Evolutionary conservation across 2,888 invertebrate genomes (phyloP), one percentile per base, ranked within the genome.

Genomic region (Sphecodes monilicornis): DNA sequence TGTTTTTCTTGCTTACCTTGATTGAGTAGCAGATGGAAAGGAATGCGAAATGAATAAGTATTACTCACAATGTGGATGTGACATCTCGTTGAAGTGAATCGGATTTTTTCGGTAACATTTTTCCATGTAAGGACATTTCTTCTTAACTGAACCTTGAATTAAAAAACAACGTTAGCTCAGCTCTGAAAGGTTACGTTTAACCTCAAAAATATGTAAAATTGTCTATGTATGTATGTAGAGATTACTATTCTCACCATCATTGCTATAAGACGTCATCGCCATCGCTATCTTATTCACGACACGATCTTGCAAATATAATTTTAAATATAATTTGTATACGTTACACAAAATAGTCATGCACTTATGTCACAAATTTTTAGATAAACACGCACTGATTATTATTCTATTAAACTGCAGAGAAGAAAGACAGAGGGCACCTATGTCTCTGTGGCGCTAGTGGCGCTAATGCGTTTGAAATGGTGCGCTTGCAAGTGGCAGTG

Each of bases 21-120:
- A 76, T 50, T 4, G 10, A 77, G 84, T 29, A 46, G 1, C 70
- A 64, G 22, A 29, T 29, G n/a, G 18, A 32, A 70, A n/a, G 71
- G 57, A 29, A 43, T 75, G 8, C 13, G 71, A 79, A 80, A 80
- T 57, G 73, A 80, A 75, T 8, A 50, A 18, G 73, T 50, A 32
- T 66, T 87, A 95, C 96, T 96, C 96, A 98, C 98, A 96, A 93
- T 98, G 97, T 13, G 97, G 96, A 95, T 98, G 98, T 54, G 96
- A 96, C 94, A 96, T 98, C 94, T 98, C 97, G 84, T 96, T 96
- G 85, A 98, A 97, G 95, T 99, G 99, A 80, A 97, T 96, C 0
- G 98, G 98, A 95, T 98, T 98, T 91, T 97, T 96, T 76, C 98
- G 96, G 92, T 97, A 98, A 92, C 98, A 98, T 89, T 96, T 96